These are phyloP conservation scores for Zaprionus africanus DNA, from an alignment of 1,140 invertebrate species.

Conservation along the genomic window DNA sequence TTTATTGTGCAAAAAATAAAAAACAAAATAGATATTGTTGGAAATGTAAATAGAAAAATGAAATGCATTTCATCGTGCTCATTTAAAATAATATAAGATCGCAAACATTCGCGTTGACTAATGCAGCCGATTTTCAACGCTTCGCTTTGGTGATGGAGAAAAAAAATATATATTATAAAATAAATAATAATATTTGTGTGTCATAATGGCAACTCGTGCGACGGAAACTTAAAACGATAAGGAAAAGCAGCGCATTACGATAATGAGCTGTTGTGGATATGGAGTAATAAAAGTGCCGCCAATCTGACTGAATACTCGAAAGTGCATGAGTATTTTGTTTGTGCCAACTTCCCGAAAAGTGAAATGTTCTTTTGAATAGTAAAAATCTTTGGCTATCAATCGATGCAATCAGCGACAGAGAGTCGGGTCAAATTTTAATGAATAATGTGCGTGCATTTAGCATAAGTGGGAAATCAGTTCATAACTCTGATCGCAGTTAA, in stretches of 20 bases:
- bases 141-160: conserved; percentile 10
- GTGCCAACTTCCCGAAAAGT: not conserved
- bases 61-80: not conserved
- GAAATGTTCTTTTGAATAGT: not conserved
- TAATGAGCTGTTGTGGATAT: conserved; percentile 2
- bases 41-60: not conserved
- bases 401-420: too few species aligned
- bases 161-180: conserved; percentile 22
- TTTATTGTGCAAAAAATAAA: not conserved
- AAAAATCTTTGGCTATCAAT: too few species aligned
- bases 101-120: conserved; percentile 27
- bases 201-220: conserved; percentile 13
- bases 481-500: not conserved
- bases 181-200: conserved; percentile 19
- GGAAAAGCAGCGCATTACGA: not conserved
- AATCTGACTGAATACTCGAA: not conserved
- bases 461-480: too few species aligned
- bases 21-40: conserved; percentile 3
- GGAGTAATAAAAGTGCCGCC: conserved; percentile 2
- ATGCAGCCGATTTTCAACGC: conserved; percentile 29
- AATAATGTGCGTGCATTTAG: too few species aligned
- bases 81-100: conserved; percentile 2
- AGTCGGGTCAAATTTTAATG: too few species aligned
- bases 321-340: not conserved
- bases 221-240: not conserved